Evolutionary conservation across 2,113 vertebrate species (phyloP).

Genomic region (Pipra filicauda): DNA sequence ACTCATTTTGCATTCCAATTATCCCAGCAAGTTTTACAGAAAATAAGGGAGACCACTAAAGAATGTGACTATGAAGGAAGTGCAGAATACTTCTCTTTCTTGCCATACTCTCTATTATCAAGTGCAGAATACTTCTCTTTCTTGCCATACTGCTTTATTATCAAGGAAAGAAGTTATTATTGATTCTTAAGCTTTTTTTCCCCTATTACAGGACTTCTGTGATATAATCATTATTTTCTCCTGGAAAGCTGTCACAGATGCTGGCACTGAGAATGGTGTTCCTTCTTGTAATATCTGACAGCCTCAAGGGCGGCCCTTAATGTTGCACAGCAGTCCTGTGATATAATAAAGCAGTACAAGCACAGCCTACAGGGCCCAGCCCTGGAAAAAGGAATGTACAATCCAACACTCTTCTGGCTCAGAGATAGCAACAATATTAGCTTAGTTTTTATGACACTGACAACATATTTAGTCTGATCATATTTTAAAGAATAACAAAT

Average conservation of each 20-base stretch:
- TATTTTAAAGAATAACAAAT: slow-evolving; percentile 63
- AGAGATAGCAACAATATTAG: slow-evolving; percentile 2
- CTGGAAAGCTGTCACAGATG: neutral
- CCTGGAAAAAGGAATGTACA: neutral
- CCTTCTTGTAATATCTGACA: neutral
- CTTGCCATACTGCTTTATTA: neutral
- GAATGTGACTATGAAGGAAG: neutral
- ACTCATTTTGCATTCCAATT: neutral
- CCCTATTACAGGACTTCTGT: neutral
- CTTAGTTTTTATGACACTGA: slow-evolving; percentile 29
- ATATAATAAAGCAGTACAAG: neutral
- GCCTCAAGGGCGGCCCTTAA: neutral
- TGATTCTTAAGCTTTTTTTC: neutral
- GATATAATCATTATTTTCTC: neutral
- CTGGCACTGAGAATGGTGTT: neutral
- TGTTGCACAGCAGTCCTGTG: neutral
- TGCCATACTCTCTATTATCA: neutral
- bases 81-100: neutral
- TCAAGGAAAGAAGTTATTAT: neutral
- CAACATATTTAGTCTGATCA: slow-evolving; percentile 61
- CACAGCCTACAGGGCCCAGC: neutral
- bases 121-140: neutral
- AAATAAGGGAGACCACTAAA: neutral
- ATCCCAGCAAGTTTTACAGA: neutral
- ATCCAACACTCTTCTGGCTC: slow-evolving; percentile 8